Evolutionary conservation across 1,140 invertebrate genomes (phyloP).

Genomic region (Diabrotica undecimpunctata): DNA sequence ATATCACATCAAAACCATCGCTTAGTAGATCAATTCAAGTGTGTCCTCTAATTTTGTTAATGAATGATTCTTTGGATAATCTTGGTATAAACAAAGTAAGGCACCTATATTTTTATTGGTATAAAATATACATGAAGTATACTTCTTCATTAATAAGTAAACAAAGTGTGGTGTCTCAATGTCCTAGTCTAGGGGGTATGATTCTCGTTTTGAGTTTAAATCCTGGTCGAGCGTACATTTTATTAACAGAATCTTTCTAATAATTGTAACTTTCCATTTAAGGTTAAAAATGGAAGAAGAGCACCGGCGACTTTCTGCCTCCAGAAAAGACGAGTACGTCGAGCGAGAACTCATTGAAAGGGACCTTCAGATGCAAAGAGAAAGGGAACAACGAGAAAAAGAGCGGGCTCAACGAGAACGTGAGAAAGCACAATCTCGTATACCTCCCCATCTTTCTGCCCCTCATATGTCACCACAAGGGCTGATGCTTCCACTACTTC

Average conservation of each 20-base stretch:
- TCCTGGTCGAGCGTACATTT: neutral
- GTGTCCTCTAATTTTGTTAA: too few species aligned
- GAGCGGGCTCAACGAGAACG: constrained; percentile 41
- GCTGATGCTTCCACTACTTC: constrained; percentile 39
- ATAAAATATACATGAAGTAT: too few species aligned
- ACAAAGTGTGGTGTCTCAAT: too few species aligned
- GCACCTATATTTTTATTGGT: too few species aligned
- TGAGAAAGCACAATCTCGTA: constrained; percentile 43
- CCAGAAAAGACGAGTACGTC: constrained; percentile 52
- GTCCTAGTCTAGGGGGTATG: too few species aligned
- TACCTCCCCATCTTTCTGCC: constrained; percentile 32
- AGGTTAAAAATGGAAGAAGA: constrained; percentile 65
- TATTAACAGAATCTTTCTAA: neutral
- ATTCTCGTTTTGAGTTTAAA: too few species aligned
- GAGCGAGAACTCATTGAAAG: constrained; percentile 51
- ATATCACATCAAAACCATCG: too few species aligned
- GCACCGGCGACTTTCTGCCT: constrained; percentile 53
- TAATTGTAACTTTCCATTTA: constrained; percentile 4
- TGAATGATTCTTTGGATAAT: too few species aligned
- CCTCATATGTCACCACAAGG: constrained; percentile 32
- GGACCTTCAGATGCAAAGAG: constrained; percentile 48
- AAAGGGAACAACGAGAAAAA: constrained; percentile 46
- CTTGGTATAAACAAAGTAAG: too few species aligned
- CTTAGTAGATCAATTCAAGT: too few species aligned
- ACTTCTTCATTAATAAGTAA: too few species aligned